These are phyloP conservation scores for Antheraea mylitta DNA, from an alignment of 1,140 invertebrate genomes.

Conservation along the genomic window DNA sequence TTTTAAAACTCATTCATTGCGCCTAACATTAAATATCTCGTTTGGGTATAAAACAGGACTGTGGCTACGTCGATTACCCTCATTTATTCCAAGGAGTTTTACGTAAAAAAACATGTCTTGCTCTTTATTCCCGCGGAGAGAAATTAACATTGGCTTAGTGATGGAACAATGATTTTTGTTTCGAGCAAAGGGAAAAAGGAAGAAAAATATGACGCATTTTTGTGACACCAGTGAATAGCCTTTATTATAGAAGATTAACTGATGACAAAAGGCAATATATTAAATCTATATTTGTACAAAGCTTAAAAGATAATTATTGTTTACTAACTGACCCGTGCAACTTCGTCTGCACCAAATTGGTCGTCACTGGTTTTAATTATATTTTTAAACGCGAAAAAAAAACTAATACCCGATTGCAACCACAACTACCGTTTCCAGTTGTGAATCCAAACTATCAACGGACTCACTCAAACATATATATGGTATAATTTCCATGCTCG, in stretches of 20 bases:
- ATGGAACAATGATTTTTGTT: conserved; percentile 20
- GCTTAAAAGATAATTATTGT: neutral
- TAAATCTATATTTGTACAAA: neutral
- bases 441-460: too few relatives aligned
- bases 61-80: conserved; percentile 28
- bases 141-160: conserved; percentile 37
- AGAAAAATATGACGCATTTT: neutral
- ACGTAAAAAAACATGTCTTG: conserved; percentile 33
- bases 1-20: conserved; percentile 21
- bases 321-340: too few relatives aligned
- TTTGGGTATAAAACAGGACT: conserved; percentile 18
- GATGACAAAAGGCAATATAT: neutral
- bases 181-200: neutral
- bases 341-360: too few relatives aligned
- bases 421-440: too few relatives aligned
- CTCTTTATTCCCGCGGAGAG: conserved; percentile 25
- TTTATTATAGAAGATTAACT: neutral
- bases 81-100: conserved; percentile 40
- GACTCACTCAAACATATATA: too few relatives aligned
- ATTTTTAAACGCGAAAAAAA: too few relatives aligned
- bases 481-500: too few relatives aligned
- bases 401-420: too few relatives aligned
- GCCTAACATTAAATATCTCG: conserved; percentile 21
- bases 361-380: too few relatives aligned
- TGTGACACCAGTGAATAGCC: neutral